phyloP scores from a whole-genome alignment of 2,797 vertebrate genomes.

The Hoplostethus mediterraneus region DNA sequence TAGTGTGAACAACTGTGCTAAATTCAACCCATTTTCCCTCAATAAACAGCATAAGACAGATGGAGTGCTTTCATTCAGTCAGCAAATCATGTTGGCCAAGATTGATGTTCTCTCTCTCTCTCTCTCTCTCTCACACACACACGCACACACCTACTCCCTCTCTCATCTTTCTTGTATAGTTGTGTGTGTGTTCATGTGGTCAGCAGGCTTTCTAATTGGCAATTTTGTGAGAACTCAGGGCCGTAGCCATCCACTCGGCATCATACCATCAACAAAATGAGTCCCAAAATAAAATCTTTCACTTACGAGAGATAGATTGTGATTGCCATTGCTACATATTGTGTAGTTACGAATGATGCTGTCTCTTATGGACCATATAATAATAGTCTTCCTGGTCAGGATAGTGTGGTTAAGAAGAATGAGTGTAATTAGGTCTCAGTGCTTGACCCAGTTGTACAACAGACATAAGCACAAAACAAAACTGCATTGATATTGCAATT shows the following conservation, averaged over 20 bases:
- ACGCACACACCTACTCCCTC: conserved; percentile 21
- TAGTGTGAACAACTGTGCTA: conserved; percentile 37
- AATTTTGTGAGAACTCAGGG: conserved; percentile 54
- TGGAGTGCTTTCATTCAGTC: conserved; percentile 80
- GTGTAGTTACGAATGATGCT: background rate
- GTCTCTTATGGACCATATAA: background rate
- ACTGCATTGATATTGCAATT: background rate
- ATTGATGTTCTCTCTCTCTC: conserved; percentile 74
- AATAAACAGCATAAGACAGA: conserved; percentile 80
- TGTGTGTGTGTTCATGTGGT: conserved; percentile 44
- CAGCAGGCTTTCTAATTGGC: conserved; percentile 54
- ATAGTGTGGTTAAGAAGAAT: conserved; percentile 1
- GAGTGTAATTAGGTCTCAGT: background rate
- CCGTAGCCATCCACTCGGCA: conserved; percentile 36
- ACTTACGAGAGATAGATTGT: background rate
- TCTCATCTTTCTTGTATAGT: conserved; percentile 29
- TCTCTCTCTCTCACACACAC: conserved; percentile 21
- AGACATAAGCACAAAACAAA: conserved; percentile 2
- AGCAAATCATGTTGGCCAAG: conserved; percentile 80
- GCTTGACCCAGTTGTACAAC: background rate
- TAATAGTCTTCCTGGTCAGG: background rate
- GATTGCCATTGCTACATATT: background rate
- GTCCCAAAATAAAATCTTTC: conserved; percentile 19
- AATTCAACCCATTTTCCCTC: conserved; percentile 74
- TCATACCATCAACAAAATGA: conserved; percentile 30